A percentile compares a stretch with the other conserved stretches of the same genome.
These are phyloP conservation scores for Lathronympha strigana DNA, from an alignment of 2,888 invertebrate species.

Conservation along the genomic window DNA sequence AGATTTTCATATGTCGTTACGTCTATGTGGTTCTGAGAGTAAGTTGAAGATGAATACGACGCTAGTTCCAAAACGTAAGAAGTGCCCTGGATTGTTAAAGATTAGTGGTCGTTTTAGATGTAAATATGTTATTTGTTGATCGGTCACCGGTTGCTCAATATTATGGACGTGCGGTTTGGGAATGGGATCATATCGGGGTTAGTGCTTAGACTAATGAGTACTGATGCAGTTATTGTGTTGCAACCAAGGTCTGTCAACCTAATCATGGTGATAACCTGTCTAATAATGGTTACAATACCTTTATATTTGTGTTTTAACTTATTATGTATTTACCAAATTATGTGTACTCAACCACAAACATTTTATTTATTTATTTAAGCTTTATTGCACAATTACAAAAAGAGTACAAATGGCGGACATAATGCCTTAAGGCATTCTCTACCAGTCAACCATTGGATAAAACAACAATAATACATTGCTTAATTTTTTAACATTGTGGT, in stretches of 20 bases:
- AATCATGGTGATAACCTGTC: no score
- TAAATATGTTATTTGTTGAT: neutral
- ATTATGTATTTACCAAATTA: no score
- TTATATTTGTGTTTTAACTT: no score
- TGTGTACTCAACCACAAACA: no score
- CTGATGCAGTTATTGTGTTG: constrained; percentile 16
- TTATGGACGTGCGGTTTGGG: constrained; percentile 16
- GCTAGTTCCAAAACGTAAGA: neutral
- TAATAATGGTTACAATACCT: no score
- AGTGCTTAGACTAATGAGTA: constrained; percentile 10
- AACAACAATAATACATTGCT: no score
- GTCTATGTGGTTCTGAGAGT: neutral
- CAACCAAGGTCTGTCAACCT: constrained; percentile 7
- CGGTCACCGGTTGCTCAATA: constrained; percentile 23
- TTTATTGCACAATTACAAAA: no score
- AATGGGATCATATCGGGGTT: constrained; percentile 16
- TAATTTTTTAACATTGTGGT: no score
- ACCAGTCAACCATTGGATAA: no score
- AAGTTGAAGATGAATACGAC: neutral
- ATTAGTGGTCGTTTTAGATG: neutral
- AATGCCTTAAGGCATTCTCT: no score
- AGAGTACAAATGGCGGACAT: no score
- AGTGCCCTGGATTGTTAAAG: neutral
- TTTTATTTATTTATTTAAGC: no score
- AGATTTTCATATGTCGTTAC: neutral